Evolutionary conservation across 92 coral and sea anemone genomes (phyloP).

Genomic region (Umimayanthus kanabou): DNA sequence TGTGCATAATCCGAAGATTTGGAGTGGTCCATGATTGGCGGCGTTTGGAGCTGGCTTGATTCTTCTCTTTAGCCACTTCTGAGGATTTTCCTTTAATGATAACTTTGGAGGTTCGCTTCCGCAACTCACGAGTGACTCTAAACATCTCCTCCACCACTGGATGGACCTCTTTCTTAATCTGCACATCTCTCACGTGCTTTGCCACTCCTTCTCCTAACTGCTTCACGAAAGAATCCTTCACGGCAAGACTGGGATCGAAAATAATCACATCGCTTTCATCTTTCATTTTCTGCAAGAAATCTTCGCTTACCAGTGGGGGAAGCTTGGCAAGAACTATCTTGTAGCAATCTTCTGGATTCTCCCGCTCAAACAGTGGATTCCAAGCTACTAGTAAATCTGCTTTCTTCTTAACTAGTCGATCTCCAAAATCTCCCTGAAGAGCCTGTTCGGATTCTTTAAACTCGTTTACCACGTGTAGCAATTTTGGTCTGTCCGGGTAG

Average conservation of each 20-base stretch:
- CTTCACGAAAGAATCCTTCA: neutral
- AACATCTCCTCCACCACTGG: conserved; percentile 19
- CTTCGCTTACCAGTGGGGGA: conserved; percentile 13
- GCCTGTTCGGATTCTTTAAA: neutral
- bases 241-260: neutral
- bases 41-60: conserved; percentile 5
- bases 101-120: neutral
- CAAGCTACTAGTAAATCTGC: neutral
- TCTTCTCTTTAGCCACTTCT: neutral
- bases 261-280: conserved; percentile 4
- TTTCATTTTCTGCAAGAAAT: conserved; percentile 12
- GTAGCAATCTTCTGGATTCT: conserved; percentile 24
- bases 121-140: conserved; percentile 11
- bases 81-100: neutral
- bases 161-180: conserved; percentile 7
- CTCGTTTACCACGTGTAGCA: conserved; percentile 50
- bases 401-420: conserved; percentile 11
- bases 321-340: neutral
- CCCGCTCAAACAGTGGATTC: conserved; percentile 19
- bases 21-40: neutral
- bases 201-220: neutral
- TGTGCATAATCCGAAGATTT: neutral
- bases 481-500: conserved; percentile 55
- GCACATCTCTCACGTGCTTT: conserved; percentile 9
- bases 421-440: neutral